Conservation (phyloP, 1,140 invertebrate genomes). For the Homarus americanus region DNA sequence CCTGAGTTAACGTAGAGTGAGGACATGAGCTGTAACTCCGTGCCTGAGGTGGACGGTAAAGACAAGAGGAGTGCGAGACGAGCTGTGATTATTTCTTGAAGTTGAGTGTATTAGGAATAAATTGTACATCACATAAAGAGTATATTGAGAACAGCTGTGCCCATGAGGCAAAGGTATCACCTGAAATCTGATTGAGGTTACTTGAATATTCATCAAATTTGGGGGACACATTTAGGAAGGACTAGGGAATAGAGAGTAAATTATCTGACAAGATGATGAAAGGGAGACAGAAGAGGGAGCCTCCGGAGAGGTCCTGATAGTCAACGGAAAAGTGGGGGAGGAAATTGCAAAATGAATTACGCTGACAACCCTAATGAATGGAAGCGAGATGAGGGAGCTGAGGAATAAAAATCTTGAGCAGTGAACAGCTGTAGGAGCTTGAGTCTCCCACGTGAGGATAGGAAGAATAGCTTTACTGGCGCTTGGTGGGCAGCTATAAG, state of each 20-base stretch:
- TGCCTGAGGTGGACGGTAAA: too few species aligned
- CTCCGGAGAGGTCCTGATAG: background rate
- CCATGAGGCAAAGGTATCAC: background rate
- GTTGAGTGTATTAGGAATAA: too few species aligned
- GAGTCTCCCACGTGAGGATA: background rate
- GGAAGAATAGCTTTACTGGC: background rate
- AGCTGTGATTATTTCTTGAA: too few species aligned
- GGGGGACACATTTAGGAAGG: background rate
- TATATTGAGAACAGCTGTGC: too few species aligned
- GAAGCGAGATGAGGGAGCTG: background rate
- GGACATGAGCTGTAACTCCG: too few species aligned
- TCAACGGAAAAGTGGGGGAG: background rate
- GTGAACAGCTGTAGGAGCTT: background rate
- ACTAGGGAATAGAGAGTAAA: background rate
- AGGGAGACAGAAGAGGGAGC: background rate
- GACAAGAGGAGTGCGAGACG: too few species aligned
- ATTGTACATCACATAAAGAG: too few species aligned
- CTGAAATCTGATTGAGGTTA: background rate
- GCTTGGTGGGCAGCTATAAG: too few species aligned
- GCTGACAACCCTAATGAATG: background rate
- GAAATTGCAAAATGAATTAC: slow-evolving; percentile 1
- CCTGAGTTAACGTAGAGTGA: too few species aligned
- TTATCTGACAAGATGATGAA: background rate
- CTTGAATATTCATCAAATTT: background rate
- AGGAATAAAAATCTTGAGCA: background rate